A percentile compares a stretch with the other conserved stretches of the same genome.
Evolutionary conservation across 2,113 vertebrate genomes (phyloP).

Genomic region (Ptyas mucosa): DNA sequence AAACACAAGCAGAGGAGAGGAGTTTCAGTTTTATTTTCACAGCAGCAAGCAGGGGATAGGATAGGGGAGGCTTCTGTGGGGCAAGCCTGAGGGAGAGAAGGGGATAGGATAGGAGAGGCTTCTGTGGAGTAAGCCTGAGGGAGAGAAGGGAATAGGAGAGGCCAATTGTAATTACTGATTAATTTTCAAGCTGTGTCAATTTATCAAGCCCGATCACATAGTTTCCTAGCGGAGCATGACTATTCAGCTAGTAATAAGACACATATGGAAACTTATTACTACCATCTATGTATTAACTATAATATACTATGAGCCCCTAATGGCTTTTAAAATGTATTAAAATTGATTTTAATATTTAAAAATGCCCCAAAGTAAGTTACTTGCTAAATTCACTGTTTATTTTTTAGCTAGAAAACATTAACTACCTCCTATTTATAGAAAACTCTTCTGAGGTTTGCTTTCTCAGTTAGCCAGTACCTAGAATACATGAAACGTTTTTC

Average conservation of each 20-base stretch:
- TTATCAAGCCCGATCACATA: too few relatives aligned
- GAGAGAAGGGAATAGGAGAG: too few relatives aligned
- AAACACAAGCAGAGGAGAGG: too few relatives aligned
- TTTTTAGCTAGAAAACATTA: conserved; percentile 29
- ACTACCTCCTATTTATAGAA: conserved; percentile 31
- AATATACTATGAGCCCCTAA: conserved; percentile 30
- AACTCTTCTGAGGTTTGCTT: conserved; percentile 11
- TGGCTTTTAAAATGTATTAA: conserved; percentile 27
- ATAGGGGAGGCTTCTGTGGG: too few relatives aligned
- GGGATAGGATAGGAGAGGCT: too few relatives aligned
- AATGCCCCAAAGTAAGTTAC: conserved; percentile 28
- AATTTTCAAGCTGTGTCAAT: too few relatives aligned
- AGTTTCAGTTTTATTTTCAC: too few relatives aligned
- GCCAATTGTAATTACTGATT: too few relatives aligned
- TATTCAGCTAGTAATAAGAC: background rate
- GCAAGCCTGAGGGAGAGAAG: too few relatives aligned
- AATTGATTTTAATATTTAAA: conserved; percentile 40
- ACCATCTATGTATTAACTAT: conserved; percentile 43
- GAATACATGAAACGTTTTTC: background rate
- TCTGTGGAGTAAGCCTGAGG: too few relatives aligned
- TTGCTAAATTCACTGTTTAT: conserved; percentile 24
- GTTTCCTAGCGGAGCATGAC: too few relatives aligned
- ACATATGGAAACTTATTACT: conserved; percentile 4
- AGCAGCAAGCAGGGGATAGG: too few relatives aligned
- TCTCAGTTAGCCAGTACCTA: background rate